phyloP scores from a whole-genome alignment of 2,888 invertebrate species.

The Lithosia quadra region DNA sequence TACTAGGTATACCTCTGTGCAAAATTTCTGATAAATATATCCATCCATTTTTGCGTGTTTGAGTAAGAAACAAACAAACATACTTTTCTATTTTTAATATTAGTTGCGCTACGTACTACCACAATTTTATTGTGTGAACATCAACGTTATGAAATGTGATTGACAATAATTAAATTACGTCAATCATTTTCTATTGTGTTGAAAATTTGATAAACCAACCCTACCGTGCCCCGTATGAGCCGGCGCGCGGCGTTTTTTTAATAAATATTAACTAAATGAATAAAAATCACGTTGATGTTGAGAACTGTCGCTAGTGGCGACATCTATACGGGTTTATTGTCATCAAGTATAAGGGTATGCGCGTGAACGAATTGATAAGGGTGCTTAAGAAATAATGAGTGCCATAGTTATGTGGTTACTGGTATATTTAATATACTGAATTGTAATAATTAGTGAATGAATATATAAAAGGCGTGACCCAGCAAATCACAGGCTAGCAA shows the following conservation, averaged over 20 bases:
- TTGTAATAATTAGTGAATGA: not conserved
- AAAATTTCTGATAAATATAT: no score
- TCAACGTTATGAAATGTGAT: slow-evolving; percentile 24
- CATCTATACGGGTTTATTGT: slow-evolving; percentile 61
- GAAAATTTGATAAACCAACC: slow-evolving; percentile 36
- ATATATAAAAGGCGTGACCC: not conserved
- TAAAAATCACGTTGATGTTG: slow-evolving; percentile 54
- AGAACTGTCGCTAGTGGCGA: slow-evolving; percentile 41
- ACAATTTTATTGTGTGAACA: no score
- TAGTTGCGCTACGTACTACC: no score
- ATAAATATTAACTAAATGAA: slow-evolving; percentile 56
- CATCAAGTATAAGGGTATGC: slow-evolving; percentile 52
- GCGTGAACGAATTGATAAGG: slow-evolving; percentile 30
- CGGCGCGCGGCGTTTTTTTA: slow-evolving; percentile 47
- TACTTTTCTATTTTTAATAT: no score
- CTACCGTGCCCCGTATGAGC: slow-evolving; percentile 42
- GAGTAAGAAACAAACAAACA: no score
- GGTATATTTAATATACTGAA: not conserved
- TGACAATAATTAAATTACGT: slow-evolving; percentile 38
- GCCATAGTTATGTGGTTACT: slow-evolving; percentile 10
- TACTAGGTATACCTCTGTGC: no score
- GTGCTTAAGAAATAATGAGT: slow-evolving; percentile 22
- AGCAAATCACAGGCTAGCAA: no score
- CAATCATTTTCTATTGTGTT: slow-evolving; percentile 28
- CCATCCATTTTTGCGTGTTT: no score